These are phyloP conservation scores for Caenorhabditis wallacei DNA, from an alignment of 2,888 invertebrate genomes.

Conservation along the genomic window DNA sequence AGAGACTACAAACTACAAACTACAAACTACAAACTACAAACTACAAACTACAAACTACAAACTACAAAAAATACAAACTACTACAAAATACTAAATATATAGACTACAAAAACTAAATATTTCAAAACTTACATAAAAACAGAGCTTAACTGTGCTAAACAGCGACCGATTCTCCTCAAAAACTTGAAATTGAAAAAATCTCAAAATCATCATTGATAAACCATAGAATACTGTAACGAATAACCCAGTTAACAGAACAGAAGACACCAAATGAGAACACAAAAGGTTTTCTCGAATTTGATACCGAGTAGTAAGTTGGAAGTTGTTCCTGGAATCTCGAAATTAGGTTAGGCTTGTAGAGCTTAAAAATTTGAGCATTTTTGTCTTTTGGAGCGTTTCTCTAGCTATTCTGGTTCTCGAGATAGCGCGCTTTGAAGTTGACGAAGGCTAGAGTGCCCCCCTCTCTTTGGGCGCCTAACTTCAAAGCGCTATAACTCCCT, in stretches of 20 bases:
- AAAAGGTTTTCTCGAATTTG: constrained; percentile 37
- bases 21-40: not conserved
- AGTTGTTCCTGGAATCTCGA: constrained; percentile 23
- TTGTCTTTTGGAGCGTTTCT: not conserved
- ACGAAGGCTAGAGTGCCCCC: too few relatives aligned
- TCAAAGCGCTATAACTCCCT: too few relatives aligned
- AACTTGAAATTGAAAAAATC: constrained; percentile 2
- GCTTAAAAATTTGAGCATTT: not conserved
- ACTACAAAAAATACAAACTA: not conserved
- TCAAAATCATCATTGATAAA: not conserved
- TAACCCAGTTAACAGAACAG: constrained; percentile 27
- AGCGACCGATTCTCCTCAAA: constrained; percentile 5
- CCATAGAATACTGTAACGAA: constrained; percentile 8
- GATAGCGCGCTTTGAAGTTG: too few relatives aligned
- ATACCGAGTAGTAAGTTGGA: constrained; percentile 27
- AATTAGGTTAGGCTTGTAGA: not conserved
- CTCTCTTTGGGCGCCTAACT: too few relatives aligned
- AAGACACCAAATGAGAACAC: constrained; percentile 17
- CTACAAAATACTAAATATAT: too few relatives aligned
- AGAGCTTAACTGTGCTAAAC: constrained; percentile 17
- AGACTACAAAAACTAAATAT: not conserved
- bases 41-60: not conserved
- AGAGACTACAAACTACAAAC: not conserved
- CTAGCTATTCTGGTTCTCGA: too few relatives aligned
- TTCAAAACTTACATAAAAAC: constrained; percentile 13